Base-by-base conservation (phyloP, 2,113 vertebrate species). In the Paramormyrops kingsleyae region DNA sequence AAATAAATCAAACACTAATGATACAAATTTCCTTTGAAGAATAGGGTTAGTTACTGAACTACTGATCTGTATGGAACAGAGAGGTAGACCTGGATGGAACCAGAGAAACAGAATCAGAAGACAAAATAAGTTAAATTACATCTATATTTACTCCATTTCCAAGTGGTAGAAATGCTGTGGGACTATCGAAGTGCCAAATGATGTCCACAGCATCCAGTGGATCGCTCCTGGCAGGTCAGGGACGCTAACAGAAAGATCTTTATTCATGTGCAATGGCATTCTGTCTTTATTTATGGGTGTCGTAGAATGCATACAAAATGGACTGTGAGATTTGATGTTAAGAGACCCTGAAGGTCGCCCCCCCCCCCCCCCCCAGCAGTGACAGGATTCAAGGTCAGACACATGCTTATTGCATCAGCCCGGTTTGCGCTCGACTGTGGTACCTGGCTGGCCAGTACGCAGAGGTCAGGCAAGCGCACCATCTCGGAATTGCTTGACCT, bases 271-370 rank as follows among this genome's bases (percentile, higher is more conserved):
- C 92, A 93, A 92, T 89, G 91, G 91, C 92, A 93, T 93, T 93
- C 94, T 94, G 92, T 93, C 93, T 95, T 92, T 89, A 88, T 91
- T 90, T 92, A 89, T 91, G 87, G 91, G 92, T 89, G 90, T 70
- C 89, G 62, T 88, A 90, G 90, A 91, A 92, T 94, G 93, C 94
- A 95, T 94, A 91, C 91, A 90, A 94, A 94, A 90, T 88, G 91
- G 89, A 92, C 88, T 77, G 70, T 35, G 89, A 89, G 83, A 89
- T 91, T 70, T 83, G 56, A 92, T 93, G 91, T 91, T 53, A 88
- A 80, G 88, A 77, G 91, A 93, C 90, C 92, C 91, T 47, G 89
- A 89, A 24, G 66, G 87, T 87, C 39, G 17, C 87, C 52, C 17
- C 0, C 50, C 47, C 13, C 6, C 90, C 88, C 87, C 53, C 21